A percentile compares a stretch with the other conserved stretches of the same genome.
phyloP scores from a whole-genome alignment of 2,113 vertebrate species.

The Balaenoptera acutorostrata region DNA sequence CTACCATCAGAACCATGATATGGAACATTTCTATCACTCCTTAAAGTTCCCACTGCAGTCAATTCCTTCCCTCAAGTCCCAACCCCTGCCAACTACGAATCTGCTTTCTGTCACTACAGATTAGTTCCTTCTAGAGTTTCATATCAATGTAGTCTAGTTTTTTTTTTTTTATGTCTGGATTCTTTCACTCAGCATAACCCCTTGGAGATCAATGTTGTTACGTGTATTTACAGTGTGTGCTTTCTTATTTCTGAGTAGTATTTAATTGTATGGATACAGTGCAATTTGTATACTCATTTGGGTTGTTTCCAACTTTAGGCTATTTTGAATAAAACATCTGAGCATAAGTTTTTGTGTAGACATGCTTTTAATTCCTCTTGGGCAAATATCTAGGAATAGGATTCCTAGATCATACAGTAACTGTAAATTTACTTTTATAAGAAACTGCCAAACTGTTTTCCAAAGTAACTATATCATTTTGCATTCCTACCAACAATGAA shows the following conservation, averaged over 20 bases:
- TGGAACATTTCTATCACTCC: background rate
- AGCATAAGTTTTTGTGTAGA: background rate
- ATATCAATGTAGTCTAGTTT: background rate
- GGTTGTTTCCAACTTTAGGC: background rate
- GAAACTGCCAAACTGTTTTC: slow-evolving; percentile 1
- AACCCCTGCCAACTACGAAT: background rate
- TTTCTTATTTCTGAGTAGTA: background rate
- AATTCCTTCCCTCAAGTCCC: background rate
- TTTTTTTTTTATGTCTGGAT: background rate
- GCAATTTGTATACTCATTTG: background rate
- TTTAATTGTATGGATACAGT: background rate
- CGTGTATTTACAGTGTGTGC: background rate
- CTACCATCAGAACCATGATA: background rate
- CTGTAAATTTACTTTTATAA: background rate
- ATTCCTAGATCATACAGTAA: background rate
- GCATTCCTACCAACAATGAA: background rate
- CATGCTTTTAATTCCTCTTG: background rate
- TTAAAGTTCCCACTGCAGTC: background rate
- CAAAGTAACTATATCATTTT: background rate
- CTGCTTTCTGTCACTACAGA: background rate
- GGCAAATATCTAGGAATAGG: background rate
- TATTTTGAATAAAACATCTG: slow-evolving; percentile 24
- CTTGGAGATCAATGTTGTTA: background rate
- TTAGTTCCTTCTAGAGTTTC: background rate
- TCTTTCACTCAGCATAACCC: background rate